Conservation (phyloP, 2,797 vertebrate genomes). For the Bradypodion pumilum region DNA sequence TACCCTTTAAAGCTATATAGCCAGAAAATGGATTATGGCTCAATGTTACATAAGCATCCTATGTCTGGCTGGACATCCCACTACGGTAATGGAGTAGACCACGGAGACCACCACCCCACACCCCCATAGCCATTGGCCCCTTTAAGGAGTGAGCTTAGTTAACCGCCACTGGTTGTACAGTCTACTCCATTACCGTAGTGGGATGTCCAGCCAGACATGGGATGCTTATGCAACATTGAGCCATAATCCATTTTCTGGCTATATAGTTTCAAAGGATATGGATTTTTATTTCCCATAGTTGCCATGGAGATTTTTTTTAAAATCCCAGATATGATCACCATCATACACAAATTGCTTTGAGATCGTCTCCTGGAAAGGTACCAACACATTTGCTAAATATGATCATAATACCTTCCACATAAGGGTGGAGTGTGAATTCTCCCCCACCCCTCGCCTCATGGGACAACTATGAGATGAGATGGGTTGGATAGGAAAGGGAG, state of each 20-base stretch:
- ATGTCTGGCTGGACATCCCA: no score
- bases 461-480: neutral
- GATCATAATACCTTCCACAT: neutral
- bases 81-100: no score
- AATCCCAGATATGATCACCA: neutral
- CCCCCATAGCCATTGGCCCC: no score
- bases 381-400: neutral
- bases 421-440: neutral
- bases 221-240: no score
- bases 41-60: no score
- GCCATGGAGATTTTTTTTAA: neutral
- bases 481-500: neutral
- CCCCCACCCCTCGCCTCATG: neutral
- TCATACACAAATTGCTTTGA: neutral
- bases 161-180: no score
- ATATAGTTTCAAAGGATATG: neutral
- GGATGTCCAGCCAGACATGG: no score
- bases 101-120: no score
- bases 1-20: neutral
- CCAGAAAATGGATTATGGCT: neutral
- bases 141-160: no score
- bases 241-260: neutral
- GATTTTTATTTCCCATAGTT: neutral
- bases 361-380: neutral
- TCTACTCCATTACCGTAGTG: no score